Conservation (phyloP, 2,797 vertebrate genomes). For the Sitta carolinensis region DNA sequence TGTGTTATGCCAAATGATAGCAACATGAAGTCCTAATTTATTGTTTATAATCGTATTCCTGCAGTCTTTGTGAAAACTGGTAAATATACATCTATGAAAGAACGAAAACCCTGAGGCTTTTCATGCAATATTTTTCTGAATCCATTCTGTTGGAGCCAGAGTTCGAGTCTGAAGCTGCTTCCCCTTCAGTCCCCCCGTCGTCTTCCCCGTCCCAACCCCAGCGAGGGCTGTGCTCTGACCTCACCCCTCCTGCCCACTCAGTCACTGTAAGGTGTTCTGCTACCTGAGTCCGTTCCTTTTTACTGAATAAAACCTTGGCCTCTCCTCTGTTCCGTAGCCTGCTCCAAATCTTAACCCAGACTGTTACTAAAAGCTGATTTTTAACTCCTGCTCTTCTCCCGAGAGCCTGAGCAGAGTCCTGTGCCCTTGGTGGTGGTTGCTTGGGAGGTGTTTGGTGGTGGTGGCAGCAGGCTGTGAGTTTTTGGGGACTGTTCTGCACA, state of each 20-base stretch:
- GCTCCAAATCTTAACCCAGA: slow-evolving; percentile 23
- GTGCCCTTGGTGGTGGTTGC: neutral
- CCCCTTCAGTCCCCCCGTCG: slow-evolving; percentile 24
- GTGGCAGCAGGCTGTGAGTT: neutral
- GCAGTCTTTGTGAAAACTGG: slow-evolving; percentile 75
- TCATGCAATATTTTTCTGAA: slow-evolving; percentile 68
- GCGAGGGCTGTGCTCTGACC: slow-evolving; percentile 55
- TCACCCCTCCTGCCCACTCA: slow-evolving; percentile 18
- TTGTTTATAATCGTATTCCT: slow-evolving; percentile 75
- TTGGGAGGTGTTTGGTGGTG: neutral
- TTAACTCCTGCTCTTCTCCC: neutral
- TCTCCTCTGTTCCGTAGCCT: slow-evolving; percentile 26
- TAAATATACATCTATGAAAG: slow-evolving; percentile 68
- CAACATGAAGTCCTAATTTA: slow-evolving; percentile 93
- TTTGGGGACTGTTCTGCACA: neutral
- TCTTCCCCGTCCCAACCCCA: neutral
- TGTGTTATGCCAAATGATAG: slow-evolving; percentile 83
- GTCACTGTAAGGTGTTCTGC: slow-evolving; percentile 47
- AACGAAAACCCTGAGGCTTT: slow-evolving; percentile 66
- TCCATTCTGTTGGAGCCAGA: slow-evolving; percentile 41
- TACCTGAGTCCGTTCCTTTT: slow-evolving; percentile 26
- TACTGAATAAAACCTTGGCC: slow-evolving; percentile 32
- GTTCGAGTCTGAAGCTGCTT: slow-evolving; percentile 63
- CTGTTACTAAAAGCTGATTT: slow-evolving; percentile 31
- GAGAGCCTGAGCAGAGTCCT: neutral